phyloP scores from a whole-genome alignment of 2,113 vertebrate species.

The Phalacrocorax carbo region DNA sequence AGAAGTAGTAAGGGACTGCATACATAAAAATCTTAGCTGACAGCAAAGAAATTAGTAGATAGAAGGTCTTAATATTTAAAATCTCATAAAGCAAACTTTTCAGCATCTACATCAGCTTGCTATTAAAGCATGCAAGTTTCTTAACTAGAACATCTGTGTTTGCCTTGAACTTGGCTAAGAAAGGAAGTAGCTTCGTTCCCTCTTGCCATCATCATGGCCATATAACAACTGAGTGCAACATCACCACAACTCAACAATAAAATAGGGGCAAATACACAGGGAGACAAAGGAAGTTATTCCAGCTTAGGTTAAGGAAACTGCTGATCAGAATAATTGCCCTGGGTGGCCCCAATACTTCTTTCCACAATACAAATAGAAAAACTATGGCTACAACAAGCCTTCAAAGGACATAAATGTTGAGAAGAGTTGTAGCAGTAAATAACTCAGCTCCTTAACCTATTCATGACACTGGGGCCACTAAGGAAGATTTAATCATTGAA shows the following conservation, averaged over 20 bases:
- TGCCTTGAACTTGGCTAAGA: background rate
- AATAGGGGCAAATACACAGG: background rate
- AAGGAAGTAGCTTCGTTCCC: background rate
- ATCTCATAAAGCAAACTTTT: background rate
- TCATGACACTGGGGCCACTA: background rate
- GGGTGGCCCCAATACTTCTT: background rate
- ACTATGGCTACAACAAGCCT: background rate
- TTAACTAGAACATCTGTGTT: background rate
- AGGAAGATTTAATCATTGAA: background rate
- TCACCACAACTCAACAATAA: background rate
- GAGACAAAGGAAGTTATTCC: background rate
- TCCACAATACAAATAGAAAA: background rate
- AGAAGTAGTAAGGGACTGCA: background rate
- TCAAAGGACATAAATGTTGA: background rate
- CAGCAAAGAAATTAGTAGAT: background rate
- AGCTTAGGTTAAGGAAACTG: background rate
- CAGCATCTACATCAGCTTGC: background rate
- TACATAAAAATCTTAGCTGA: background rate
- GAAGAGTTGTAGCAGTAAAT: background rate
- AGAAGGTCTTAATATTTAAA: background rate
- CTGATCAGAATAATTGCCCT: background rate
- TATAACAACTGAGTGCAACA: background rate
- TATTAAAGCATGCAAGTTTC: background rate
- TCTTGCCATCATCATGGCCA: too few species aligned
- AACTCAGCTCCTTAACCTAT: background rate